Evolutionary conservation across 1,140 invertebrate genomes (phyloP).

Genomic region (Pissodes strobi): DNA sequence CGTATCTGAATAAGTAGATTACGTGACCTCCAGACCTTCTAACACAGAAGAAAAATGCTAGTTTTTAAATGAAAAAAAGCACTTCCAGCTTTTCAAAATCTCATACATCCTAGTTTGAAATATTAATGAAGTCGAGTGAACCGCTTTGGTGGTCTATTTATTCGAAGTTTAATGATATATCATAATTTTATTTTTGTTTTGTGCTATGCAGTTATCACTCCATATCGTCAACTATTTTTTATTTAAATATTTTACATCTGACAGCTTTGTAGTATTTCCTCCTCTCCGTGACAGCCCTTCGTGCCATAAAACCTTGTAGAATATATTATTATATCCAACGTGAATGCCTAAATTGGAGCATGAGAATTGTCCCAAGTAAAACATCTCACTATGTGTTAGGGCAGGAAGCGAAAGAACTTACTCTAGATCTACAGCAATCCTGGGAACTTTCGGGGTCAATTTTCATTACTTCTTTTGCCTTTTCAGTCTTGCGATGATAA

Average conservation of each 20-base stretch:
- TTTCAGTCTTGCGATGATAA: conserved; percentile 11
- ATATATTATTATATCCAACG: conserved; percentile 6
- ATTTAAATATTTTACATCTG: not conserved
- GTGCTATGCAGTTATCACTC: conserved; percentile 10
- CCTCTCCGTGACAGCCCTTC: conserved; percentile 4
- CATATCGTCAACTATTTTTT: too few relatives aligned
- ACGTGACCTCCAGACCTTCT: too few relatives aligned
- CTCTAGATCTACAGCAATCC: conserved; percentile 9
- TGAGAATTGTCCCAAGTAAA: conserved; percentile 14
- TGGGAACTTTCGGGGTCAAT: not conserved
- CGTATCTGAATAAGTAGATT: too few relatives aligned
- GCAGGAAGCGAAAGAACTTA: conserved; percentile 12
- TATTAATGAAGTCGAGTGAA: too few relatives aligned
- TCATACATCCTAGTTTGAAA: not conserved
- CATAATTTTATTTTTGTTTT: conserved; percentile 17
- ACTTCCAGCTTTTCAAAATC: conserved; percentile 10
- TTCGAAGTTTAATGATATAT: too few relatives aligned
- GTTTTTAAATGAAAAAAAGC: conserved; percentile 5
- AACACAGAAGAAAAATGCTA: conserved; percentile 6
- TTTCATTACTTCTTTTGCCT: conserved; percentile 9
- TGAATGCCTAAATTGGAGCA: conserved; percentile 14
- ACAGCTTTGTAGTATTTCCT: conserved; percentile 1
- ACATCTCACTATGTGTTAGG: conserved; percentile 16
- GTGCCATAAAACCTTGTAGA: conserved; percentile 11
- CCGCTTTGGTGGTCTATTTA: too few relatives aligned